Evolutionary conservation across 2,113 vertebrate species (phyloP).

Genomic region (Oncorhynchus gorbuscha): DNA sequence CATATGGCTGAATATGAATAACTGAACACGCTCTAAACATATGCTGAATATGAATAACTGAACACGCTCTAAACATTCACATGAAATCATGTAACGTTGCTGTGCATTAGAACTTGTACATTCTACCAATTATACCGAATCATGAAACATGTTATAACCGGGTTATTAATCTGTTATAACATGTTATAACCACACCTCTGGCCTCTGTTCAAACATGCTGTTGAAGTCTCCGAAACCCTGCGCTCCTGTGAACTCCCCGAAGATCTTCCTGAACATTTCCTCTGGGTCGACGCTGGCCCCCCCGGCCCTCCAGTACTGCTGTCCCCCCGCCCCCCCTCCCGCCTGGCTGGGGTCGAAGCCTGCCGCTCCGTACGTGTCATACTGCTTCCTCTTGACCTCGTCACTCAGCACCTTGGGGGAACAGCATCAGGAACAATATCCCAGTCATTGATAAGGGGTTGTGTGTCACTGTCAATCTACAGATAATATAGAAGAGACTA

Average conservation of each 20-base stretch:
- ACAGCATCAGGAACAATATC: not conserved
- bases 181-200: conserved; percentile 48
- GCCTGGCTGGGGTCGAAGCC: conserved; percentile 76
- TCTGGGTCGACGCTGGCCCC: conserved; percentile 83
- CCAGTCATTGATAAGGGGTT: not conserved
- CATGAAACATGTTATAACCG: too few relatives aligned
- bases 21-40: too few relatives aligned
- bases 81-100: too few relatives aligned
- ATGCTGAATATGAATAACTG: too few relatives aligned
- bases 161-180: too few relatives aligned
- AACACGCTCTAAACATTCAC: too few relatives aligned
- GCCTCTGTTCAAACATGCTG: conserved; percentile 84
- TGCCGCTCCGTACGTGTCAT: conserved; percentile 82
- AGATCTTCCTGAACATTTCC: conserved; percentile 94
- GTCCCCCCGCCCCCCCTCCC: conserved; percentile 3
- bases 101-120: too few relatives aligned
- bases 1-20: too few relatives aligned
- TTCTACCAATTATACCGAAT: too few relatives aligned
- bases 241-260: conserved; percentile 86
- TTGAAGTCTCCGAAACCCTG: conserved; percentile 81
- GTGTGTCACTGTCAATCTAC: not conserved
- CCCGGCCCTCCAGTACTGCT: conserved; percentile 82
- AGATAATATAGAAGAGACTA: too few relatives aligned
- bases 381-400: conserved; percentile 90
- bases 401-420: conserved; percentile 85